phyloP scores from a whole-genome alignment of 53 echinoderm and acorn worm species.

The Holothuria scabra region DNA sequence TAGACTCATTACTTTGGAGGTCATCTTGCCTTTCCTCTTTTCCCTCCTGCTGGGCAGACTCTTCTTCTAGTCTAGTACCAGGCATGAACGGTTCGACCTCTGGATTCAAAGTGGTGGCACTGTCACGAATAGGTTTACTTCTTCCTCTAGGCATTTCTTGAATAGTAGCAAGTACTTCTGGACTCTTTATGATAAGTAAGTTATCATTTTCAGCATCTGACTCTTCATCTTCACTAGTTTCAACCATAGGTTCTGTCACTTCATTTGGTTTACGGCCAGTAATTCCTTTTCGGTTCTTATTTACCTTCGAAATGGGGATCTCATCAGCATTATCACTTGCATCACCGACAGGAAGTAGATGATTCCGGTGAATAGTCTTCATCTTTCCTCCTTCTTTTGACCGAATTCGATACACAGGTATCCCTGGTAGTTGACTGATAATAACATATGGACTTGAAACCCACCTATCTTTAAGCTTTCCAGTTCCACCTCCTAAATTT shows the following conservation, averaged over 20 bases:
- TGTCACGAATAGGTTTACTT: no score
- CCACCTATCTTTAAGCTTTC: conserved; percentile 56
- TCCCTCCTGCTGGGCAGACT: no score
- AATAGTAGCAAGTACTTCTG: background rate
- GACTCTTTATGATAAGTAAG: background rate
- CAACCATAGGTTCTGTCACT: background rate
- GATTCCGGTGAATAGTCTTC: conserved; percentile 17
- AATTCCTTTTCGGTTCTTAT: no score
- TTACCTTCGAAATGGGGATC: background rate
- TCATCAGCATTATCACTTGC: background rate
- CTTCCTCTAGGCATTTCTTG: no score
- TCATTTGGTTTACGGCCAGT: no score
- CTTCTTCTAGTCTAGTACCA: no score
- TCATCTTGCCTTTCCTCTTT: no score
- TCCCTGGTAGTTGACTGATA: conserved; percentile 14
- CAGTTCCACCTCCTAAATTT: conserved; percentile 36
- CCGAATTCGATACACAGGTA: conserved; percentile 55
- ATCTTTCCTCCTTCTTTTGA: conserved; percentile 47
- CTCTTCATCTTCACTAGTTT: background rate
- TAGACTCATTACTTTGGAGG: no score
- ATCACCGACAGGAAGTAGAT: background rate
- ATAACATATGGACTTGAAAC: conserved; percentile 21
- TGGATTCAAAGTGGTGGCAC: no score
- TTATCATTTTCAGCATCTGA: background rate
- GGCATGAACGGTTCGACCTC: no score